A percentile compares a stretch with the other conserved stretches of the same genome.
These are phyloP conservation scores for Agrotis segetum DNA, from an alignment of 2,888 invertebrate species.

Conservation along the genomic window DNA sequence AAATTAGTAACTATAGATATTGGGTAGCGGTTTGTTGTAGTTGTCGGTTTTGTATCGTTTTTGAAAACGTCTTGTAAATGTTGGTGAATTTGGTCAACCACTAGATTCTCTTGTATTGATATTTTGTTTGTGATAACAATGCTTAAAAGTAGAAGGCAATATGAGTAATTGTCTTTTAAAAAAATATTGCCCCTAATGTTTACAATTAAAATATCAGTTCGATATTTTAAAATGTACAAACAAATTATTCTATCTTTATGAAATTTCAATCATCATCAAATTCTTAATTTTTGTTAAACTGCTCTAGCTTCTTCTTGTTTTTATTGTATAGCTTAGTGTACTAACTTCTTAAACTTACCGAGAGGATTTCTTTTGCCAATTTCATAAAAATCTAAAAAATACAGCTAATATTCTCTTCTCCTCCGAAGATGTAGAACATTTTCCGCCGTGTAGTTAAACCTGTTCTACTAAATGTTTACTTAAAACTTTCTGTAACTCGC, in stretches of 20 bases:
- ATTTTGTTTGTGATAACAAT: too few species aligned
- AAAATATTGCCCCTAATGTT: too few species aligned
- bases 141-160: too few species aligned
- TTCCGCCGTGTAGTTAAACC: conserved; percentile 48
- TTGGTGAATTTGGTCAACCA: not conserved
- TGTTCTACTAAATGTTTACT: conserved; percentile 68
- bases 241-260: too few species aligned
- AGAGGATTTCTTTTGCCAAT: not conserved
- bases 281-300: too few species aligned
- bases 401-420: not conserved
- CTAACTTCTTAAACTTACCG: not conserved
- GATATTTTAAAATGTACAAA: too few species aligned
- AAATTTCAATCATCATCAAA: too few species aligned
- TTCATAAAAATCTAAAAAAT: not conserved
- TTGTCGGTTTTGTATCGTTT: not conserved
- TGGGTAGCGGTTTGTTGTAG: not conserved
- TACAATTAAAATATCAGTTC: not conserved
- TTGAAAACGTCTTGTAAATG: not conserved
- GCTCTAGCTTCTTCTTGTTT: not conserved
- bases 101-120: too few species aligned
- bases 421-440: conserved; percentile 5
- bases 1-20: not conserved
- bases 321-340: not conserved
- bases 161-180: not conserved
- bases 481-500: conserved; percentile 72